Percentiles rank a stretch among this genome's conserved stretches.
Conservation (phyloP, 2,888 invertebrate genomes). For the Pharmacophagus antenor region DNA sequence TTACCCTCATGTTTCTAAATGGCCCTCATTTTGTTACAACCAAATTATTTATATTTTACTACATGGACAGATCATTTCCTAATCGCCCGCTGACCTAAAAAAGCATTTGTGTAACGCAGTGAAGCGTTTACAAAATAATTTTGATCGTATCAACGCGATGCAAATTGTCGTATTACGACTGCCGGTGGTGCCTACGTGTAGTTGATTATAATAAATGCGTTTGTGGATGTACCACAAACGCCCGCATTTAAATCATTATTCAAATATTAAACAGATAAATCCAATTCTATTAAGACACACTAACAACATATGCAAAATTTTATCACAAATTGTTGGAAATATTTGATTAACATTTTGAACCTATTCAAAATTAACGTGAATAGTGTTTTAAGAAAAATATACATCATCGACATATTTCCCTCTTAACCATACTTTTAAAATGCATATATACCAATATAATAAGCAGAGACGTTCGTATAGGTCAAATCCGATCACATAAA, state of each 20-base stretch:
- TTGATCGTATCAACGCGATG: constrained; percentile 58
- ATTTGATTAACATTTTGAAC: background rate
- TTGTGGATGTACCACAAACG: constrained; percentile 23
- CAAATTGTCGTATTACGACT: constrained; percentile 41
- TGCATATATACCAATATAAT: too few relatives aligned
- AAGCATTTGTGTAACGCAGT: constrained; percentile 69
- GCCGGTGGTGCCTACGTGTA: constrained; percentile 21
- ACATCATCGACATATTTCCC: background rate
- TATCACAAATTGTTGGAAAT: background rate
- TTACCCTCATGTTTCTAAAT: constrained; percentile 81
- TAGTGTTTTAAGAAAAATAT: background rate
- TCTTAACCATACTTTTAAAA: too few relatives aligned
- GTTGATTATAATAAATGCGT: constrained; percentile 26
- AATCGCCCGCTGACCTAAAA: constrained; percentile 77
- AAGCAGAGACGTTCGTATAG: too few relatives aligned
- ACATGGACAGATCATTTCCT: constrained; percentile 77
- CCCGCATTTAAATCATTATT: constrained; percentile 28
- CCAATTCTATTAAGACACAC: constrained; percentile 11
- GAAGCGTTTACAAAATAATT: constrained; percentile 71
- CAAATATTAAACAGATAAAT: constrained; percentile 24
- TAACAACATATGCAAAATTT: constrained; percentile 15
- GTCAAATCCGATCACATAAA: too few relatives aligned
- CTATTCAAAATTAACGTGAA: background rate
- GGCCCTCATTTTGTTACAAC: constrained; percentile 77
- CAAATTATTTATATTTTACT: constrained; percentile 80